A percentile compares a stretch with the other conserved stretches of the same genome.
phyloP scores from a whole-genome alignment of 1,140 invertebrate genomes.

The Polyergus mexicanus region DNA sequence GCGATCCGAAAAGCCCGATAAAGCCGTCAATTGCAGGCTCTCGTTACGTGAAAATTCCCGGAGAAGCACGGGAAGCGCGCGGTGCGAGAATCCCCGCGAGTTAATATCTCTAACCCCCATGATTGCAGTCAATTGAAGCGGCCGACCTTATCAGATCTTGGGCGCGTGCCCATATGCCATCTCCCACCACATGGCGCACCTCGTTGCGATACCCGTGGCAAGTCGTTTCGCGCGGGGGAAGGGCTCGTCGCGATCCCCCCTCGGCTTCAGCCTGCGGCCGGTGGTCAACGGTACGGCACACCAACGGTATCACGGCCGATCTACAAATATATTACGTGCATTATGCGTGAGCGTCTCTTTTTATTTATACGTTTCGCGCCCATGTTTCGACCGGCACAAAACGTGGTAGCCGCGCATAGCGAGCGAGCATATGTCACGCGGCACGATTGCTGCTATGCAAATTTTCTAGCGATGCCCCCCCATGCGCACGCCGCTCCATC shows the following conservation, averaged over 20 bases:
- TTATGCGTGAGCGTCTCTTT: conserved; percentile 74
- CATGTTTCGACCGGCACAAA: conserved; percentile 29
- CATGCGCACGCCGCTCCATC: background rate
- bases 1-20: conserved; percentile 75
- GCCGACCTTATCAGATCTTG: conserved; percentile 81
- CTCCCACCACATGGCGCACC: conserved; percentile 75
- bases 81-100: conserved; percentile 66
- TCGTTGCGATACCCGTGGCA: conserved; percentile 47
- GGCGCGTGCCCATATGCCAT: conserved; percentile 84
- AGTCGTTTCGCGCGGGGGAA: conserved; percentile 55
- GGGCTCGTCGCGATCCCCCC: conserved; percentile 36
- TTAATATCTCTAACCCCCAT: conserved; percentile 79
- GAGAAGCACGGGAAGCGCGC: background rate
- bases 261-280: conserved; percentile 10
- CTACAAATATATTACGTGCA: conserved; percentile 81
- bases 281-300: conserved; percentile 53
- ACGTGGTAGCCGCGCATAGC: background rate
- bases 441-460: conserved; percentile 77
- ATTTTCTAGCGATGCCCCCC: conserved; percentile 50
- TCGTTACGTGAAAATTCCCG: conserved; percentile 78
- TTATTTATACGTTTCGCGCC: conserved; percentile 76
- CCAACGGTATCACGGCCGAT: conserved; percentile 72
- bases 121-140: conserved; percentile 83
- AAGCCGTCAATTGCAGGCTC: conserved; percentile 80
- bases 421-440: conserved; percentile 68